Percentiles rank a stretch among this genome's conserved stretches.
Evolutionary conservation across 2,113 vertebrate species (phyloP).

Genomic region (Clarias gariepinus): DNA sequence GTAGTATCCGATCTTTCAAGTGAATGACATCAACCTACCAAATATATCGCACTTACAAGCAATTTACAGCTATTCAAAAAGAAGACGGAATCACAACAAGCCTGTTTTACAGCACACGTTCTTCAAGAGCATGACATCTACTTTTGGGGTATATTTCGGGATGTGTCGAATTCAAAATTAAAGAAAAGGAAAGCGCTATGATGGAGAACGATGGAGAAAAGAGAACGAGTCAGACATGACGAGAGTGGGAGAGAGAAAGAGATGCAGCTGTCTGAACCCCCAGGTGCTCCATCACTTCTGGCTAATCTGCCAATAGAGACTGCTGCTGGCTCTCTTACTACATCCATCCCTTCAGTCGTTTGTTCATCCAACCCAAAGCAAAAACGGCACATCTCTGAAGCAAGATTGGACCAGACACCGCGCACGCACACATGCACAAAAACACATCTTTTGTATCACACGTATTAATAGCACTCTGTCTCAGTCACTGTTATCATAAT

Average conservation of each 20-base stretch:
- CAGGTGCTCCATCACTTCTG: slow-evolving; percentile 32
- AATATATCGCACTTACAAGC: neutral
- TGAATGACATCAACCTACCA: neutral
- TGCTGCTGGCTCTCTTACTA: slow-evolving; percentile 24
- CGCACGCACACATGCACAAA: slow-evolving; percentile 13
- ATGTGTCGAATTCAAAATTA: neutral
- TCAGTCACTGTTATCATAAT: slow-evolving; percentile 35
- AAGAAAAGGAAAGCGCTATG: neutral
- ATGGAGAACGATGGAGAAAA: neutral
- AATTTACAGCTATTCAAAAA: slow-evolving; percentile 23
- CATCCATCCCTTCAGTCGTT: slow-evolving; percentile 3
- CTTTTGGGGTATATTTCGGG: slow-evolving; percentile 3
- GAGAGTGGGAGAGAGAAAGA: neutral
- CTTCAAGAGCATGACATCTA: slow-evolving; percentile 27
- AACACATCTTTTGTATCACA: neutral
- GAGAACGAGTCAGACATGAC: neutral
- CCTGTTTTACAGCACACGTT: neutral
- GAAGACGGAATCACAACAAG: neutral
- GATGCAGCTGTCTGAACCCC: slow-evolving; percentile 44
- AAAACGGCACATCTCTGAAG: slow-evolving; percentile 50
- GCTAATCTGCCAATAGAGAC: slow-evolving; percentile 53
- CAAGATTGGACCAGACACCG: slow-evolving; percentile 39
- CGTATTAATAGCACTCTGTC: neutral
- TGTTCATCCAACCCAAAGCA: slow-evolving; percentile 33
- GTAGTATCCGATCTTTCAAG: slow-evolving; percentile 13